Percentiles rank a stretch among this genome's conserved stretches.
These are phyloP conservation scores for Bradypodion ventrale DNA, from an alignment of 2,797 vertebrate species.

Conservation along the genomic window DNA sequence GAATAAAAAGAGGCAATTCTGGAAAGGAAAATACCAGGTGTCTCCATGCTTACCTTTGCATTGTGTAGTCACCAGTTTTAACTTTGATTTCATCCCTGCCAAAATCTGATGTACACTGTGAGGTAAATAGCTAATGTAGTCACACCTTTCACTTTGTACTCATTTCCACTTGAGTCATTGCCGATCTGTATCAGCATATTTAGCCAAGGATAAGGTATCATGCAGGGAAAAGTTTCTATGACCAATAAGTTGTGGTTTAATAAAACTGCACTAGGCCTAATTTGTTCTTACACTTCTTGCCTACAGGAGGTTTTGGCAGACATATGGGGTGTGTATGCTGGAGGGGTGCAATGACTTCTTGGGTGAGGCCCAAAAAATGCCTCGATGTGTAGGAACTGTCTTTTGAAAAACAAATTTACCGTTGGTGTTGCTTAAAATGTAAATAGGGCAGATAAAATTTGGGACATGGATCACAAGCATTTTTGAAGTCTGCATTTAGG, in stretches of 20 bases:
- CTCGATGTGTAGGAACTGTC: not conserved
- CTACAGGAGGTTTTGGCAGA: conserved; percentile 48
- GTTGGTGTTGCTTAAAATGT: not conserved
- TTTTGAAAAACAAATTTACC: conserved; percentile 38
- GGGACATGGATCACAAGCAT: not conserved
- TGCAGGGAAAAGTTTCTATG: conserved; percentile 14
- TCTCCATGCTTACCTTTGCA: too few species aligned
- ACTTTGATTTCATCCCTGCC: too few species aligned
- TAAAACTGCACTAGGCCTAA: conserved; percentile 60
- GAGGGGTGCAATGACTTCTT: conserved; percentile 43
- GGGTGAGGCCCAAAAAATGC: conserved; percentile 60
- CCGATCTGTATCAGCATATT: not conserved
- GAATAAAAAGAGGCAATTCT: too few species aligned
- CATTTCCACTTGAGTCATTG: conserved; percentile 48
- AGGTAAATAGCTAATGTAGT: not conserved
- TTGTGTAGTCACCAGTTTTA: too few species aligned
- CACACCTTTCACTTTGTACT: conserved; percentile 53
- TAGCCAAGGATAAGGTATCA: conserved; percentile 49
- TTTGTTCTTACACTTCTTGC: conserved; percentile 62
- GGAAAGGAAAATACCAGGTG: not conserved
- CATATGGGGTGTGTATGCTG: conserved; percentile 49
- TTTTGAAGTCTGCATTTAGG: conserved; percentile 25
- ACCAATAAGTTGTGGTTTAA: conserved; percentile 33
- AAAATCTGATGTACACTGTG: too few species aligned
- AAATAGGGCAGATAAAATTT: conserved; percentile 7